Conservation (phyloP, 2,113 vertebrate genomes). For the Ifrita kowaldi region DNA sequence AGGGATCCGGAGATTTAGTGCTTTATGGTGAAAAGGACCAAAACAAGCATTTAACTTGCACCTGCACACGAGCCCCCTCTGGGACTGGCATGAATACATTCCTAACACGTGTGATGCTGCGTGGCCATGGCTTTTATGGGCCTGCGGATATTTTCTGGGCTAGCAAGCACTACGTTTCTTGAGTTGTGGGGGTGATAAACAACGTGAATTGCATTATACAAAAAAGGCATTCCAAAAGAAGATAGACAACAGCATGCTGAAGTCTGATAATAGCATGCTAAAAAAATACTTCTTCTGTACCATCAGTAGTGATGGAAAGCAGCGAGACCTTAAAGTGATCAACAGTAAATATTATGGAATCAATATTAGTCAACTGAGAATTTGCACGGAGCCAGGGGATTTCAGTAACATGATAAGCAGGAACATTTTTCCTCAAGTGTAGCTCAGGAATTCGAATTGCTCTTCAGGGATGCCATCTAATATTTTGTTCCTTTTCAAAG, state of each 20-base stretch:
- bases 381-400: not conserved
- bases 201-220: not conserved
- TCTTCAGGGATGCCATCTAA: not conserved
- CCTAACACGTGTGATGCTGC: not conserved
- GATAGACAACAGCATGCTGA: not conserved
- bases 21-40: not conserved
- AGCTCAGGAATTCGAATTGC: not conserved
- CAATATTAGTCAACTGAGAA: not conserved
- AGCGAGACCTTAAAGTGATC: not conserved
- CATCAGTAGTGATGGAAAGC: not conserved
- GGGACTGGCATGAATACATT: not conserved
- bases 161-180: not conserved
- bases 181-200: not conserved
- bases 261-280: not conserved
- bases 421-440: not conserved
- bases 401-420: not conserved
- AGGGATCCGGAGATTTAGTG: conserved; percentile 17
- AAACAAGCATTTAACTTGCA: not conserved
- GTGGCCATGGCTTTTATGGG: not conserved
- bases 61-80: not conserved
- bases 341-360: not conserved
- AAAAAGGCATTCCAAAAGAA: not conserved
- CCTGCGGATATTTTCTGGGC: not conserved
- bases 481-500: not conserved
- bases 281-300: not conserved